These are phyloP conservation scores for Papilio gigon DNA, from an alignment of 2,888 invertebrate genomes.

Conservation along the genomic window DNA sequence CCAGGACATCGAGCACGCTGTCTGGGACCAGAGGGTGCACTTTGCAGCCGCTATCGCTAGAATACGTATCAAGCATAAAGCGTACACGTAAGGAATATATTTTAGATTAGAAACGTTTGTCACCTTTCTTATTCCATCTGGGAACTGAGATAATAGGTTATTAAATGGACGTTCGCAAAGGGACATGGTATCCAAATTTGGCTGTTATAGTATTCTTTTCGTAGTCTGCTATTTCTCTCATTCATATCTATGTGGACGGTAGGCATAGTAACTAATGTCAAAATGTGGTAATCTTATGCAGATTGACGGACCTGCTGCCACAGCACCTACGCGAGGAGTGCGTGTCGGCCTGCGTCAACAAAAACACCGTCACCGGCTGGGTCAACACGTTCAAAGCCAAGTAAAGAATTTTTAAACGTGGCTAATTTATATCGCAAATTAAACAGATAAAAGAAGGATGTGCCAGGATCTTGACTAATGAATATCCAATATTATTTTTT, in stretches of 20 bases:
- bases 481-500: too few species aligned
- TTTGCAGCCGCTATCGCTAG: constrained; percentile 90
- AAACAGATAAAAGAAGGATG: too few species aligned
- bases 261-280: not conserved
- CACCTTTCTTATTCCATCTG: too few species aligned
- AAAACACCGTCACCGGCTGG: constrained; percentile 88
- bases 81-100: constrained; percentile 79
- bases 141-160: too few species aligned
- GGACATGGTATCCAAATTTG: too few species aligned
- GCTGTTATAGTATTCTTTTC: not conserved
- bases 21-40: constrained; percentile 85
- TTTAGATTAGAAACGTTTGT: too few species aligned
- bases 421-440: not conserved
- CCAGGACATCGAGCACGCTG: constrained; percentile 82
- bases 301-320: constrained; percentile 86
- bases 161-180: too few species aligned
- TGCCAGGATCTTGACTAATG: too few species aligned
- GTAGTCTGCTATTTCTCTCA: not conserved
- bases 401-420: constrained; percentile 59
- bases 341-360: constrained; percentile 81
- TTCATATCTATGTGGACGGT: not conserved
- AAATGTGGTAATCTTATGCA: constrained; percentile 46
- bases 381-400: constrained; percentile 88
- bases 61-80: constrained; percentile 88
- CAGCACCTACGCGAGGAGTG: constrained; percentile 87